Percentiles rank a stretch among this genome's conserved stretches.
Evolutionary conservation across 1,140 invertebrate species (phyloP).

Genomic region (Pseudoatta argentina): DNA sequence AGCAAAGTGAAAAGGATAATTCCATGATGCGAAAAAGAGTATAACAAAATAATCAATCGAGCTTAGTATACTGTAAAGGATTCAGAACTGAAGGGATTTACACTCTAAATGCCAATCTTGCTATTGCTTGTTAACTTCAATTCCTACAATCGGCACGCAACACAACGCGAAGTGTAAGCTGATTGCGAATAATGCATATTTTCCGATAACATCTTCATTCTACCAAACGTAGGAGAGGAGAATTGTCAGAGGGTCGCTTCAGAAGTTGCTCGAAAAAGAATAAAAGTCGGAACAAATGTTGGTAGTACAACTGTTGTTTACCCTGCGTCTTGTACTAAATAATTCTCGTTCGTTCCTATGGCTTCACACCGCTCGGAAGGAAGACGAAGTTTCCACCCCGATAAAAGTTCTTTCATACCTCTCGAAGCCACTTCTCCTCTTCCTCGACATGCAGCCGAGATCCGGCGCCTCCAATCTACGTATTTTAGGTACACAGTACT

Average conservation of each 20-base stretch:
- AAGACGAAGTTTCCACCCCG: conserved; percentile 51
- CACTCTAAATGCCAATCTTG: conserved; percentile 9
- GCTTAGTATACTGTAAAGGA: neutral
- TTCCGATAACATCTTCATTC: conserved; percentile 42
- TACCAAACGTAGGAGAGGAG: neutral
- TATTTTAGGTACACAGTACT: conserved; percentile 46
- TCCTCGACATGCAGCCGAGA: conserved; percentile 57
- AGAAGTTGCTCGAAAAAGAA: conserved; percentile 22
- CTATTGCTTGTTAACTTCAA: conserved; percentile 29
- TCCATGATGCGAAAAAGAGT: neutral
- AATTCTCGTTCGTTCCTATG: conserved; percentile 56
- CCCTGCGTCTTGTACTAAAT: conserved; percentile 56
- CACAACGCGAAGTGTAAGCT: neutral
- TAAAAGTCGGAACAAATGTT: conserved; percentile 57
- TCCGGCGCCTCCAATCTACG: conserved; percentile 62
- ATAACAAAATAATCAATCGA: conserved; percentile 9
- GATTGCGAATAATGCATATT: conserved; percentile 42
- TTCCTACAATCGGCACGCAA: conserved; percentile 10
- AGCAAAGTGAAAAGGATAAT: conserved; percentile 7
- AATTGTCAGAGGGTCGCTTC: conserved; percentile 31
- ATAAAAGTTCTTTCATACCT: conserved; percentile 61
- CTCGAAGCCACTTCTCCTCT: conserved; percentile 68
- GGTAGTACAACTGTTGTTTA: conserved; percentile 60
- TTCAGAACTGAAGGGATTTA: conserved; percentile 16
- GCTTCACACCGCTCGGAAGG: conserved; percentile 44